A percentile compares a stretch with the other conserved stretches of the same genome.
Conservation (phyloP, 2,888 invertebrate species). For the Rugalucina vietnamica region DNA sequence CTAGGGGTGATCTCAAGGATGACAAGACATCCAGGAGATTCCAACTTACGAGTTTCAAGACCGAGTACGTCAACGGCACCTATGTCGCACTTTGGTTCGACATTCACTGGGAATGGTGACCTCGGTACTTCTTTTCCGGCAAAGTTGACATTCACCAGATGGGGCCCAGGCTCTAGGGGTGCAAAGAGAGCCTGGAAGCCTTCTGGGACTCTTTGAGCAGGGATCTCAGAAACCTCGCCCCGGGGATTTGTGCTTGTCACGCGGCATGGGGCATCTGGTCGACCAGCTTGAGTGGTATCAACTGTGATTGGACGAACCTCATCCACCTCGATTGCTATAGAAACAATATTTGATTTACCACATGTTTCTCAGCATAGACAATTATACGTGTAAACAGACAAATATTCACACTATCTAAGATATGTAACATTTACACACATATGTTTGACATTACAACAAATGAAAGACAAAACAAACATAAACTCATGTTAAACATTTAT, state of each 20-base stretch:
- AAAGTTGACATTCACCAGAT: conserved; percentile 82
- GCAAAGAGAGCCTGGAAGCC: conserved; percentile 85
- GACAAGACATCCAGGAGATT: not conserved
- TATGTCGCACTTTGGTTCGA: conserved; percentile 86
- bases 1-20: too few relatives aligned
- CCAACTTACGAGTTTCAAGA: conserved; percentile 92
- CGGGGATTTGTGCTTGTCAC: conserved; percentile 77
- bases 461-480: too few relatives aligned
- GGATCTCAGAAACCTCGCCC: conserved; percentile 88
- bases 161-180: conserved; percentile 82
- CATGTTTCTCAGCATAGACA: not conserved
- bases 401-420: too few relatives aligned
- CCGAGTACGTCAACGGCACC: conserved; percentile 86
- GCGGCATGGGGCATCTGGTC: conserved; percentile 61
- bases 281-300: conserved; percentile 63
- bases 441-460: too few relatives aligned
- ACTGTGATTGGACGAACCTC: conserved; percentile 57
- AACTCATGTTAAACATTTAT: too few relatives aligned
- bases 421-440: too few relatives aligned
- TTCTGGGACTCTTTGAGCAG: conserved; percentile 90
- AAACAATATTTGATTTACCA: not conserved
- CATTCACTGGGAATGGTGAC: conserved; percentile 80
- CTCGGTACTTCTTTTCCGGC: conserved; percentile 81
- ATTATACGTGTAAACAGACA: too few relatives aligned
- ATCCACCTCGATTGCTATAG: conserved; percentile 60